These are phyloP conservation scores for Sminthurinus aureus DNA, from an alignment of 2,888 invertebrate species.

Conservation along the genomic window DNA sequence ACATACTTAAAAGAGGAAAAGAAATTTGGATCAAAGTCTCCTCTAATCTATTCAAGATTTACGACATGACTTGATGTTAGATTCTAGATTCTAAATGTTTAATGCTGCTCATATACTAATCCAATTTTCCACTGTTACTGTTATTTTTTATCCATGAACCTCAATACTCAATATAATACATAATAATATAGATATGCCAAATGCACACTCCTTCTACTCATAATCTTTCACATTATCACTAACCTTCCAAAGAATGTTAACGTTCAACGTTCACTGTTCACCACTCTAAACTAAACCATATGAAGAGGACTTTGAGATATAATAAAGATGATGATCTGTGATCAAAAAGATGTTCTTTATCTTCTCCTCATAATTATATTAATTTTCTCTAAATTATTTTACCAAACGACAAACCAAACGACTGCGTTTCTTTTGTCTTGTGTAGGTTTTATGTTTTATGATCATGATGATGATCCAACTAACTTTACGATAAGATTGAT, in stretches of 20 bases:
- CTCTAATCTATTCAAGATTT: conserved; percentile 37
- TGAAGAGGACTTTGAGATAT: too few species aligned
- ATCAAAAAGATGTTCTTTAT: too few species aligned
- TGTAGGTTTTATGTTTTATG: too few species aligned
- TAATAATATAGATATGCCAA: too few species aligned
- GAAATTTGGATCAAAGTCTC: conserved; percentile 17
- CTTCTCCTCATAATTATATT: conserved; percentile 20
- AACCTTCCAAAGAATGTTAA: neutral
- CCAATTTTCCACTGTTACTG: neutral
- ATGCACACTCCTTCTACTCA: too few species aligned
- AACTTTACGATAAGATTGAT: neutral
- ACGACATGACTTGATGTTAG: conserved; percentile 20
- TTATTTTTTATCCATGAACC: neutral
- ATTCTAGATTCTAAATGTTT: neutral
- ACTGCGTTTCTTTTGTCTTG: too few species aligned
- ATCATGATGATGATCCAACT: too few species aligned
- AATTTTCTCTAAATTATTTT: conserved; percentile 25
- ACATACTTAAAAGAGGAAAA: neutral
- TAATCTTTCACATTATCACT: neutral
- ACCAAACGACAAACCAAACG: neutral
- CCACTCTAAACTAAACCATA: neutral
- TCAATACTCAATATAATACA: neutral
- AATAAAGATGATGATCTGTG: too few species aligned
- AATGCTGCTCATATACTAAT: neutral
- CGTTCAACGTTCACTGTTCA: neutral